Evolutionary conservation across 2,888 invertebrate species (phyloP).

Genomic region (Leptopilina myrica): DNA sequence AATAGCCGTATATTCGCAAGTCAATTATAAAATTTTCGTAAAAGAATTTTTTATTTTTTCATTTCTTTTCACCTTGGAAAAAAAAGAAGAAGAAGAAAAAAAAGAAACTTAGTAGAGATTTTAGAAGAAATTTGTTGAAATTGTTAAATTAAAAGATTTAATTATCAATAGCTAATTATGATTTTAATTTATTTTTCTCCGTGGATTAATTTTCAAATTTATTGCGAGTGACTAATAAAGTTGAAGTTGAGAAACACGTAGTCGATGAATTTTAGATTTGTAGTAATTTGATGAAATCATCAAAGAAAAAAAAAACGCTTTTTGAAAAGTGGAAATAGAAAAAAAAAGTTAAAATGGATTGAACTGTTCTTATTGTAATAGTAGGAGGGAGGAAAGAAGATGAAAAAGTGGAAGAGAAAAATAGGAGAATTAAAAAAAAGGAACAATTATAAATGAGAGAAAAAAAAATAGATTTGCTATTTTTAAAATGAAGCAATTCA

Average conservation of each 20-base stretch:
- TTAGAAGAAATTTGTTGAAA: too few species aligned
- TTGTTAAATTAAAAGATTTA: too few species aligned
- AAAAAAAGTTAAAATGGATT: neutral
- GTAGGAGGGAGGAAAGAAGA: constrained; percentile 7
- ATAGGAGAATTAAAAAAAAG: too few species aligned
- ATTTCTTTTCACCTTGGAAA: neutral
- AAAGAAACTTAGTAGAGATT: too few species aligned
- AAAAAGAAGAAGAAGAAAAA: too few species aligned
- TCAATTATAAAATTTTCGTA: constrained; percentile 52
- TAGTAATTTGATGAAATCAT: neutral
- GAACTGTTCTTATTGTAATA: constrained; percentile 50
- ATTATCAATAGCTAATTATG: too few species aligned
- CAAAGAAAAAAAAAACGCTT: neutral
- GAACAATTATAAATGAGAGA: constrained; percentile 32
- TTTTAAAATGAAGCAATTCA: constrained; percentile 43
- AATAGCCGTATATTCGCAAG: constrained; percentile 55
- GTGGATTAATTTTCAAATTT: neutral
- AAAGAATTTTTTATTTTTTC: constrained; percentile 7
- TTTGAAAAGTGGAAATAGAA: neutral
- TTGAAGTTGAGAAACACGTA: constrained; percentile 35
- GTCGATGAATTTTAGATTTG: constrained; percentile 6
- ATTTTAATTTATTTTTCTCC: neutral
- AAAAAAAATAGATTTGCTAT: constrained; percentile 41
- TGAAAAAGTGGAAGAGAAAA: constrained; percentile 17
- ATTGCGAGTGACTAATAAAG: constrained; percentile 16